Percentiles rank a stretch among this genome's conserved stretches.
These are phyloP conservation scores for Zingel zingel DNA, from an alignment of 2,113 vertebrate species.

Conservation along the genomic window DNA sequence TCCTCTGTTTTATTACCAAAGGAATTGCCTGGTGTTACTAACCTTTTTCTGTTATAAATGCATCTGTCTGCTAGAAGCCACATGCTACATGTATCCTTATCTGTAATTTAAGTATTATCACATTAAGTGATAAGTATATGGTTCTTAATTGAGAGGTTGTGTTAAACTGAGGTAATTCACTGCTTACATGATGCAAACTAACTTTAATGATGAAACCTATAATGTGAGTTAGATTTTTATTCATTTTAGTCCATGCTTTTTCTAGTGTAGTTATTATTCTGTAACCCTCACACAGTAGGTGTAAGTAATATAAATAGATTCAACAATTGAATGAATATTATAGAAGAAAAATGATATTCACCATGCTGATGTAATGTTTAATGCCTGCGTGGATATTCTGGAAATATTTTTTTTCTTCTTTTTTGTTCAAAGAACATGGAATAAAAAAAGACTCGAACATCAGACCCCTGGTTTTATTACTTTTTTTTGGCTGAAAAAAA, in stretches of 20 bases:
- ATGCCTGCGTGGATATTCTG: constrained; percentile 35
- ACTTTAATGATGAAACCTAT: constrained; percentile 38
- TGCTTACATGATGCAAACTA: constrained; percentile 30
- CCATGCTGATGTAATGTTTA: constrained; percentile 51
- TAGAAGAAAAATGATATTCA: constrained; percentile 26
- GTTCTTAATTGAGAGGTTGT: constrained; percentile 8
- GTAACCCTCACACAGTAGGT: neutral
- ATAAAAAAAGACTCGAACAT: constrained; percentile 24
- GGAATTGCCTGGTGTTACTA: neutral
- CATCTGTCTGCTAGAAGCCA: neutral
- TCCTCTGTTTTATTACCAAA: constrained; percentile 16
- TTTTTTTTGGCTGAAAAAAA: neutral
- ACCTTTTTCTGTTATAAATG: neutral
- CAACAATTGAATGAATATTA: constrained; percentile 35
- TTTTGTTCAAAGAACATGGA: constrained; percentile 45
- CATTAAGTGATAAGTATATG: neutral
- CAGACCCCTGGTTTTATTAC: constrained; percentile 29
- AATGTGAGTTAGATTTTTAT: too few species aligned
- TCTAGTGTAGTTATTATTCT: constrained; percentile 25
- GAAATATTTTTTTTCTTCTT: neutral
- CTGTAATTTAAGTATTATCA: neutral
- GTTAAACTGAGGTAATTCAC: constrained; percentile 32
- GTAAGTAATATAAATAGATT: constrained; percentile 11
- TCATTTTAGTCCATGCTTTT: constrained; percentile 13
- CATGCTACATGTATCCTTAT: constrained; percentile 1